These are phyloP conservation scores for Lacanobia oleracea DNA, from an alignment of 2,888 invertebrate species.

Conservation along the genomic window DNA sequence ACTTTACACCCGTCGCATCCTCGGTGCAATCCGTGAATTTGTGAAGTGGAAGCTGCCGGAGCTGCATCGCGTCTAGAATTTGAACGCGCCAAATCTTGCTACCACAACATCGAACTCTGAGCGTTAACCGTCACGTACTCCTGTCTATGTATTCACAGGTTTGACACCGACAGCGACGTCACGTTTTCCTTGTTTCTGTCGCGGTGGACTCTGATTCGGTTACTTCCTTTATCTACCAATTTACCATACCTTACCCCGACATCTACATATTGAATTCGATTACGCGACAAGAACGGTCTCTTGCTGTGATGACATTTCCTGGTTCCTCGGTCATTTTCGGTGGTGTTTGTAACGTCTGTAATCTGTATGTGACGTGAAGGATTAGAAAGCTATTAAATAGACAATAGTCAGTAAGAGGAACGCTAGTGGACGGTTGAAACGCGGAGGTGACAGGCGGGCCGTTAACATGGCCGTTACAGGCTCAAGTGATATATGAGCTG, in stretches of 20 bases:
- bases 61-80: conserved; percentile 81
- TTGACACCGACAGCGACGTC: conserved; percentile 64
- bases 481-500: conserved; percentile 89
- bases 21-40: conserved; percentile 84
- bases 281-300: conserved; percentile 27
- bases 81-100: conserved; percentile 79
- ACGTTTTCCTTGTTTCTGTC: conserved; percentile 63
- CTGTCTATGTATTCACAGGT: conserved; percentile 63
- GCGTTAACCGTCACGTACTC: conserved; percentile 63
- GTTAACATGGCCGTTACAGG: conserved; percentile 87
- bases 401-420: conserved; percentile 72
- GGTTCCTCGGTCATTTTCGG: conserved; percentile 22
- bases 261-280: conserved; percentile 39
- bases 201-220: conserved; percentile 45
- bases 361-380: conserved; percentile 66
- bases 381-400: conserved; percentile 76
- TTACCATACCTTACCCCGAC: conserved; percentile 38
- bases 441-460: conserved; percentile 87
- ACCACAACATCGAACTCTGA: conserved; percentile 64
- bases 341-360: conserved; percentile 41
- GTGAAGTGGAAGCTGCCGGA: conserved; percentile 79
- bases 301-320: conserved; percentile 34
- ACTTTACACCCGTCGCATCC: conserved; percentile 80
- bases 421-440: conserved; percentile 80
- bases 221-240: conserved; percentile 48